A percentile compares a stretch with the other conserved stretches of the same genome.
phyloP scores from a whole-genome alignment of 2,113 vertebrate genomes.

The Athene cunicularia region DNA sequence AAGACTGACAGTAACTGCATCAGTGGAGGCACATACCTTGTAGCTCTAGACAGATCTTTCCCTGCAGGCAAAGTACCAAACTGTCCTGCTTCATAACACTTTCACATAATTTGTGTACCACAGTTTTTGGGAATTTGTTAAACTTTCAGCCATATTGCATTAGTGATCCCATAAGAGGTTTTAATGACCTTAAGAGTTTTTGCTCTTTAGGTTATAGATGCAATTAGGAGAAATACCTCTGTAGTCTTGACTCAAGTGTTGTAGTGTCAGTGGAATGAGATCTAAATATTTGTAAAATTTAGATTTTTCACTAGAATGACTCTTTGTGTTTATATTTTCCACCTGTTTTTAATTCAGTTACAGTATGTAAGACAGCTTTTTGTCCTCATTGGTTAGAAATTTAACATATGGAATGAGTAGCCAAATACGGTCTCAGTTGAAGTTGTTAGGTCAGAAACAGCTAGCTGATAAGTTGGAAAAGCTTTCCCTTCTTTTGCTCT shows the following conservation, averaged over 20 bases:
- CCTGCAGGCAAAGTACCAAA: neutral
- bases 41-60: neutral
- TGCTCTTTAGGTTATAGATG: neutral
- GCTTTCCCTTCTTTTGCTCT: neutral
- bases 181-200: neutral
- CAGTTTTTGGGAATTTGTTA: neutral
- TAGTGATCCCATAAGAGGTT: neutral
- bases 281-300: neutral
- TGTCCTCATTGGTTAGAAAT: neutral
- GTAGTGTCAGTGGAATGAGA: neutral
- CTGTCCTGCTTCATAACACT: neutral
- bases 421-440: neutral
- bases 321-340: neutral
- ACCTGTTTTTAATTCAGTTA: neutral
- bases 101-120: neutral
- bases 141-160: neutral
- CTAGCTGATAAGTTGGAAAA: neutral
- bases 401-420: neutral
- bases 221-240: neutral
- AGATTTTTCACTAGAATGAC: neutral
- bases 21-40: accelerated
- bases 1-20: neutral
- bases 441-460: neutral
- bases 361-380: neutral
- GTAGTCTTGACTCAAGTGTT: neutral